Evolutionary conservation across 2,797 vertebrate species (phyloP).

Genomic region (Chrosomus eos): DNA sequence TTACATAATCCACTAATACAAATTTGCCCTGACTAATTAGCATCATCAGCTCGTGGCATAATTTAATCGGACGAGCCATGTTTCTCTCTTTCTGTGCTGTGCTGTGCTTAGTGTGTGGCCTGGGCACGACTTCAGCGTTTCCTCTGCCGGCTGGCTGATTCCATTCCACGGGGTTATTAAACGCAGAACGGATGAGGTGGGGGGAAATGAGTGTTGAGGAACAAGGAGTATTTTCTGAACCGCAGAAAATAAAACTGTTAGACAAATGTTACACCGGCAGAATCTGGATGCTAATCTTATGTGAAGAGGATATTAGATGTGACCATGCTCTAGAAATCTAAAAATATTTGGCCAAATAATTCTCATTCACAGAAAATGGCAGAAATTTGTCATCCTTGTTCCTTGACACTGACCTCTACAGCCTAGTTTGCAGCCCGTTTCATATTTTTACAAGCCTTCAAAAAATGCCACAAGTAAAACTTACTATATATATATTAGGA

Average conservation of each 20-base stretch:
- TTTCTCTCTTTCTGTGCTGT: constrained; percentile 64
- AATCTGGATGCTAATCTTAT: constrained; percentile 60
- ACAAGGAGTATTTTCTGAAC: background rate
- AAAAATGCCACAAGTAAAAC: background rate
- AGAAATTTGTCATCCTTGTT: background rate
- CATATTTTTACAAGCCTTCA: background rate
- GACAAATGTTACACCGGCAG: constrained; percentile 15
- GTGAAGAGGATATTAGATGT: constrained; percentile 62
- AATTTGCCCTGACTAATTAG: constrained; percentile 84
- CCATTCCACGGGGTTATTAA: constrained; percentile 4
- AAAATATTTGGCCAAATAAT: background rate
- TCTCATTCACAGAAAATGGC: background rate
- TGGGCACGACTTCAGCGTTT: constrained; percentile 30
- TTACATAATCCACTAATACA: constrained; percentile 83
- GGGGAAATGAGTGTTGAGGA: background rate
- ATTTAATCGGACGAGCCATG: constrained; percentile 77
- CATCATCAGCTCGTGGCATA: constrained; percentile 77
- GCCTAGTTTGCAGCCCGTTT: background rate
- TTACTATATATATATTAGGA: too few species aligned
- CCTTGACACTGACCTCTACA: background rate
- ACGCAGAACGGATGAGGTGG: background rate
- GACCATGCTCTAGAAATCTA: constrained; percentile 59
- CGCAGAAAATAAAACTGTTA: background rate
- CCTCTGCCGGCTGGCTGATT: constrained; percentile 18
- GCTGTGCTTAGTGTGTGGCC: constrained; percentile 53